Base-by-base conservation (phyloP, 2,797 vertebrate genomes). In the Alauda arvensis region DNA sequence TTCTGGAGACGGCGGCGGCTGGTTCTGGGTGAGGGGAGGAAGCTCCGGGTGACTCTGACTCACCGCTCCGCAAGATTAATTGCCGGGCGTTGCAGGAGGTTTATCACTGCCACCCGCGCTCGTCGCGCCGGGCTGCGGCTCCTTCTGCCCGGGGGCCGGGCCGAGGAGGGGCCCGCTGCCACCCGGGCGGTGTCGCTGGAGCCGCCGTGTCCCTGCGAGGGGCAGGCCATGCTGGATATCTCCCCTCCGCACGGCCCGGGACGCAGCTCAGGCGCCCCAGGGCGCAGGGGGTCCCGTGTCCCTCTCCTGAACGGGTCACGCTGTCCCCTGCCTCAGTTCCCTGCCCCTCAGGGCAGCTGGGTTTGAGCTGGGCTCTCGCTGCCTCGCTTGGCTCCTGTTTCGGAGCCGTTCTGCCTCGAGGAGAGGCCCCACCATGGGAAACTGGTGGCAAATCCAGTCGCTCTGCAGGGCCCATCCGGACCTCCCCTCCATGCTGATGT, bases 1-100 rank as follows among this genome's bases (percentile, higher is more conserved):
- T 96, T 83, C 93, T 83, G 94, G 77, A 95, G 88, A 88, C 25
- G 43, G 72, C 8, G 8, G 87, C 69, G 85, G 89, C 83, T 96
- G 17, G 9, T 88, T 83, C 89, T 87, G 89, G 80, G 89, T 16
- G 72, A 85, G 72, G 79, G 82, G 91, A 79, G 88, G 92, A 87
- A 89, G 77, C 86, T 90, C 93, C 31, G 70, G 85, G 85, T 88
- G 83, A 90, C 82, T 90, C 88, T 96, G 96, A 89, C 53, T 71
- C 92, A 90, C 90, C 19, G 87, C 92, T 88, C 93, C 49, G 31
- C 94, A 96, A 97, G 97, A 97, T 97, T 96, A 97, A 97, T 97
- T 90, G 66, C 96, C 65, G 60, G 82, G 88, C 71, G 9, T 89
- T 79, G 92, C 92, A 70, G 51, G 81, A 95, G 94, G 90, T 95